These are phyloP conservation scores for Metacarcinus magister DNA, from an alignment of 2,888 invertebrate species.

Conservation along the genomic window DNA sequence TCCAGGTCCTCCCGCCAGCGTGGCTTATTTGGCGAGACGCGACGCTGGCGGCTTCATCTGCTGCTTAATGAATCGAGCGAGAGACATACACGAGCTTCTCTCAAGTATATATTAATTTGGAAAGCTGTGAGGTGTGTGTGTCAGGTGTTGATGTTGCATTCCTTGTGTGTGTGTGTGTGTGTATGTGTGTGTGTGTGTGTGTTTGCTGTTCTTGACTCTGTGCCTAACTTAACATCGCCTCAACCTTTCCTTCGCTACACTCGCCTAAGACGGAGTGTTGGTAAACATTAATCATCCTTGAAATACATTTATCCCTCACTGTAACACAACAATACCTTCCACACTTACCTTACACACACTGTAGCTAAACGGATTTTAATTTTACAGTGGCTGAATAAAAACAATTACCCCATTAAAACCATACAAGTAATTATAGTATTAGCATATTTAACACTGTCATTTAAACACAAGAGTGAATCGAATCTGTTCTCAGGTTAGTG, in stretches of 20 bases:
- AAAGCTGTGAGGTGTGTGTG: not conserved
- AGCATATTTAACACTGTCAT: not conserved
- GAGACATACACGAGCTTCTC: not conserved
- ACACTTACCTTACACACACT: no score
- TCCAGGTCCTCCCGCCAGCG: not conserved
- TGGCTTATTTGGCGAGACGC: slow-evolving; percentile 8
- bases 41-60: not conserved
- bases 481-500: not conserved
- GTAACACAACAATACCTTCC: not conserved
- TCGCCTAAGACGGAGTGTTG: not conserved
- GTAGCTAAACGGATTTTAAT: not conserved
- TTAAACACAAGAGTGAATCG: not conserved
- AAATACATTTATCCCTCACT: not conserved
- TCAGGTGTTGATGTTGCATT: no score
- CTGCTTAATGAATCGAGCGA: not conserved
- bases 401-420: not conserved
- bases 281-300: not conserved
- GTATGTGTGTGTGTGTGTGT: not conserved
- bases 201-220: not conserved
- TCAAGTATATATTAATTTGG: not conserved
- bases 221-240: not conserved
- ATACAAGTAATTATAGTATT: not conserved
- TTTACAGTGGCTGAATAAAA: not conserved
- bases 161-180: slow-evolving; percentile 2
- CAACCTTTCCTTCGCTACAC: not conserved